Evolutionary conservation across 2,113 vertebrate species (phyloP), one percentile per base, ranked within the genome.

Genomic region (Struthidea cinerea): DNA sequence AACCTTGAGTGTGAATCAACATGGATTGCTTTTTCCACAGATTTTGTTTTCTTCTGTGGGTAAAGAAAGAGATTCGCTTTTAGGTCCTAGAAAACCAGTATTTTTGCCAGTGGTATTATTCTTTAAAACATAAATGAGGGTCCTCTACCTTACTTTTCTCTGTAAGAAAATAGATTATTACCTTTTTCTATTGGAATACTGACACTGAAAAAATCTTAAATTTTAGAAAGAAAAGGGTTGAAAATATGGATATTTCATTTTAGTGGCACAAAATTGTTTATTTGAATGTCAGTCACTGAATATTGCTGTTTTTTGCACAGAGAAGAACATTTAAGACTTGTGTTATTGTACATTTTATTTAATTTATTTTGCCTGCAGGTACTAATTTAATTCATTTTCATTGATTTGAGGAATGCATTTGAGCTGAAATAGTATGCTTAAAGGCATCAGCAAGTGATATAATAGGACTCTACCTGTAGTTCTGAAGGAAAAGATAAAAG

Each of bases 341-440:
- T 81, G 37, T 93, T 92, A 92, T 90, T 96, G 69, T 94, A 87
- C 49, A 65, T 94, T 95, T 91, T 93, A 93, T 95, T 95, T 96
- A 92, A 95, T 95, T 96, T 93, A 56, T 96, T 95, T 84, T 95
- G 91, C 94, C 90, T 70, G 90, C 53, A 73, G 92, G 61, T 91
- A 86, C 75, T 95, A 88, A 97, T 97, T 96, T 96, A 94, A 96
- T 97, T 96, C 46, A 90, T 96, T 95, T 96, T 95, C 87, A 92
- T 87, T 55, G 87, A 96, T 94, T 96, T 87, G 89, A 76, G 52
- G 89, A 95, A 90, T 91, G 83, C n/a, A n/a, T 96, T 88, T 21
- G 90, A 94, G 91, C 92, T 96, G 93, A 96, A 95, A 91, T 95
- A 91, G 85, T 87, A 56, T 91, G 92, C 91, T 96, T 89, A 81